Percentiles rank a stretch among this genome's conserved stretches.
These are phyloP conservation scores for Enteromius mattozi DNA, from an alignment of 2,797 vertebrate species.

Conservation along the genomic window DNA sequence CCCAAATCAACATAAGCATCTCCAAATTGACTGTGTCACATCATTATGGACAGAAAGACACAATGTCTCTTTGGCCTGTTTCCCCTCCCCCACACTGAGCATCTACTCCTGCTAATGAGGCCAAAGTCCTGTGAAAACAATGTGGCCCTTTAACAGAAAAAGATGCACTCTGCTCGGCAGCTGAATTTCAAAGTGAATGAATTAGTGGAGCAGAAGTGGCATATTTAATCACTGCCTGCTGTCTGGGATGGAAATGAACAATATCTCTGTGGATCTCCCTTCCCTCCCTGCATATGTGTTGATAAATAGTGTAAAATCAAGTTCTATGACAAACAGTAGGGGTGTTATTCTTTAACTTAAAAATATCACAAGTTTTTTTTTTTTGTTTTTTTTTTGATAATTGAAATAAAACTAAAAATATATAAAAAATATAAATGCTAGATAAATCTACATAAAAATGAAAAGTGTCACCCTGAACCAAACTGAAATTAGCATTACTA, in stretches of 20 bases:
- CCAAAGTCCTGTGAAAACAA: slow-evolving; percentile 85
- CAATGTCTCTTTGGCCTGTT: slow-evolving; percentile 75
- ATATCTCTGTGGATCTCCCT: slow-evolving; percentile 82
- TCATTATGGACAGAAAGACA: slow-evolving; percentile 74
- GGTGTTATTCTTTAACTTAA: background rate
- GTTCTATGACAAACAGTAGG: background rate
- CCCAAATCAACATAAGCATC: slow-evolving; percentile 24
- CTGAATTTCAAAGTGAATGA: slow-evolving; percentile 89
- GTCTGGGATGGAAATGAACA: slow-evolving; percentile 86
- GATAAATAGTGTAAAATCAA: slow-evolving; percentile 50
- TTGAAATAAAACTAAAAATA: background rate
- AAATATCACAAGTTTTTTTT: background rate
- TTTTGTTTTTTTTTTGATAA: too few species aligned
- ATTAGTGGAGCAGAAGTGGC: slow-evolving; percentile 90
- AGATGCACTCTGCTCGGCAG: slow-evolving; percentile 84
- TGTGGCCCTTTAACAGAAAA: slow-evolving; percentile 84
- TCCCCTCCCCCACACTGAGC: slow-evolving; percentile 72
- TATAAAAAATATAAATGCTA: background rate
- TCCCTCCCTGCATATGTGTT: slow-evolving; percentile 66
- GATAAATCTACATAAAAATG: background rate
- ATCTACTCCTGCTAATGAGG: slow-evolving; percentile 81
- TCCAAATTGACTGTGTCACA: slow-evolving; percentile 68
- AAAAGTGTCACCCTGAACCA: too few species aligned
- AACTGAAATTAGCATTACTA: background rate
- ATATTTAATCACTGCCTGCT: slow-evolving; percentile 92